Evolutionary conservation across 2,797 vertebrate genomes (phyloP).

Genomic region (Manis crassicaudata): DNA sequence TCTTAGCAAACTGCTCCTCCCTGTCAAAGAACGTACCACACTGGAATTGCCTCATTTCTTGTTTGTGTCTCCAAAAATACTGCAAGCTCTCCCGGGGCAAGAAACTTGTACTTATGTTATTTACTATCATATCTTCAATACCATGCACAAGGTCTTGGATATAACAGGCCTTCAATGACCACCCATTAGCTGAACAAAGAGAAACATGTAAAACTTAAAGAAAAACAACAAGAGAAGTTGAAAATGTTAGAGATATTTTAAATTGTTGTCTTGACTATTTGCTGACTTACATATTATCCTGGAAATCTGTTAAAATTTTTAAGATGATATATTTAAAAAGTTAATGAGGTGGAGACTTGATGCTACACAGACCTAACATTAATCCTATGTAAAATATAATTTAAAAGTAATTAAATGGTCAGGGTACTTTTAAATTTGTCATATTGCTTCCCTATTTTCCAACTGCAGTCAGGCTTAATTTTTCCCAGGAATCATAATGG

Average conservation of each 20-base stretch:
- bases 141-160: neutral
- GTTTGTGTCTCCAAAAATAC: conserved; percentile 20
- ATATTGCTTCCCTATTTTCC: conserved; percentile 23
- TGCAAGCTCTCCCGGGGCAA: neutral
- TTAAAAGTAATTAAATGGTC: conserved; percentile 58
- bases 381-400: neutral
- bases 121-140: conserved; percentile 25
- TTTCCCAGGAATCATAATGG: neutral
- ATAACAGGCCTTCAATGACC: neutral
- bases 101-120: conserved; percentile 29
- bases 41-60: conserved; percentile 3
- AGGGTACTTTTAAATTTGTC: conserved; percentile 27
- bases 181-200: conserved; percentile 28
- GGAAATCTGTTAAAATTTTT: neutral
- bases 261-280: neutral
- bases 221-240: neutral
- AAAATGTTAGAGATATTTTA: conserved; percentile 28
- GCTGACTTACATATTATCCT: neutral
- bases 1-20: neutral
- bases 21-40: neutral
- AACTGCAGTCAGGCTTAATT: neutral
- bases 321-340: neutral
- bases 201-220: conserved; percentile 26
- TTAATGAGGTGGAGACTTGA: neutral
- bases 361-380: neutral